A percentile compares a stretch with the other conserved stretches of the same genome.
These are phyloP conservation scores for Ametastegia equiseti DNA, from an alignment of 2,888 invertebrate species.

Conservation along the genomic window DNA sequence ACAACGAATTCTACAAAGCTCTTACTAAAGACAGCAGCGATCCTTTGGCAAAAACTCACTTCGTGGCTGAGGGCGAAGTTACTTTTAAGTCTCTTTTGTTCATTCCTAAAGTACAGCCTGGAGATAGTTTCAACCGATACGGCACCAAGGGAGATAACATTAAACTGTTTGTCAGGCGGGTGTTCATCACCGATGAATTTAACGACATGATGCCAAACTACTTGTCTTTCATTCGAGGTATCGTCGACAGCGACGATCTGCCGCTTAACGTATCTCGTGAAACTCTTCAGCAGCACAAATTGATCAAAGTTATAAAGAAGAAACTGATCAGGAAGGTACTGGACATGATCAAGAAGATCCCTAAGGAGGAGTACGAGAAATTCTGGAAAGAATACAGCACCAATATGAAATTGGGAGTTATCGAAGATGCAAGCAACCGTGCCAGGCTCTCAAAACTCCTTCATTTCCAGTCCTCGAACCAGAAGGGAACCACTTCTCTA, in stretches of 20 bases:
- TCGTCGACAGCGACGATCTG: slow-evolving; percentile 99
- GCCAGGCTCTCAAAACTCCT: slow-evolving; percentile 96
- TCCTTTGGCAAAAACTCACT: slow-evolving; percentile 93
- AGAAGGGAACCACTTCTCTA: slow-evolving; percentile 84
- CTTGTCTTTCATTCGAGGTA: slow-evolving; percentile 95
- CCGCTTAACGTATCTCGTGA: slow-evolving; percentile 99
- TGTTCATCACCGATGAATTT: slow-evolving; percentile 99
- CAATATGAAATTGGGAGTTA: slow-evolving; percentile 96
- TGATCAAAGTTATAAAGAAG: slow-evolving; percentile 99
- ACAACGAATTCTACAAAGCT: slow-evolving; percentile 96
- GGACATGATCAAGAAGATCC: slow-evolving; percentile 98
- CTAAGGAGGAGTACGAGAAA: slow-evolving; percentile 90
- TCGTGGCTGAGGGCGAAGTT: slow-evolving; percentile 99
- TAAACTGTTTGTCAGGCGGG: slow-evolving; percentile 97
- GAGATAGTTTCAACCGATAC: slow-evolving; percentile 96
- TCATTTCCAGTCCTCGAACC: slow-evolving; percentile 90
- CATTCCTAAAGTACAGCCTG: slow-evolving; percentile 93
- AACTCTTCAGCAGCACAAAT: slow-evolving; percentile 98
- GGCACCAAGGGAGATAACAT: slow-evolving; percentile 97
- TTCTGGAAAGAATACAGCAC: slow-evolving; percentile 99
- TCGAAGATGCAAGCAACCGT: slow-evolving; percentile 98
- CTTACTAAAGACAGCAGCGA: slow-evolving; percentile 93
- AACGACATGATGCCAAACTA: slow-evolving; percentile 99
- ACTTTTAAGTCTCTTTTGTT: slow-evolving; percentile 98
- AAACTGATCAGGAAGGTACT: slow-evolving; percentile 97